Evolutionary conservation across 2,888 invertebrate species (phyloP).

Genomic region (Argyresthia albistria): DNA sequence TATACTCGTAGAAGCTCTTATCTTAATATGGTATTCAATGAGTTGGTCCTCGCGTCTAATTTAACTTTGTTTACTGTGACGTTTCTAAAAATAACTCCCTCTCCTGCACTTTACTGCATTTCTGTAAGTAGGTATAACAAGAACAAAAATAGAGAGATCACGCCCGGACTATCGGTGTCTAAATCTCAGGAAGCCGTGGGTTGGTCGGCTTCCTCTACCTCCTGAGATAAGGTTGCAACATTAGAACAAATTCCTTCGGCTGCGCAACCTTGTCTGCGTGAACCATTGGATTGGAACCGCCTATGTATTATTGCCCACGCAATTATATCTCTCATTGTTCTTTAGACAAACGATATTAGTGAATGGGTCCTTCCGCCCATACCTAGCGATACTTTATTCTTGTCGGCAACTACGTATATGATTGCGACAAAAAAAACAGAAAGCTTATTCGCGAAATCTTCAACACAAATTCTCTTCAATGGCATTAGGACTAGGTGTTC

Average conservation of each 20-base stretch:
- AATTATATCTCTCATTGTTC: constrained; percentile 49
- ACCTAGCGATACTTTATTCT: too few species aligned
- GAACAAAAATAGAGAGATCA: constrained; percentile 7
- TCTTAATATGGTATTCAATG: too few species aligned
- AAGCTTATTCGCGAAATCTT: too few species aligned
- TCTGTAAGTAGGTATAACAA: not conserved
- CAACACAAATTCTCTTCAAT: too few species aligned
- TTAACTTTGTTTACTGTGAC: not conserved
- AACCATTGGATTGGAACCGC: constrained; percentile 11
- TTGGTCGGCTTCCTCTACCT: constrained; percentile 10
- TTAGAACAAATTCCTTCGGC: constrained; percentile 18
- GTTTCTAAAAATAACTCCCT: not conserved
- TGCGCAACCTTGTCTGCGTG: constrained; percentile 28
- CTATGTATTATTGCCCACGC: constrained; percentile 33
- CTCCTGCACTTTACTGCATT: not conserved
- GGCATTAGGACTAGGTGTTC: too few species aligned
- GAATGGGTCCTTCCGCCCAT: constrained; percentile 11
- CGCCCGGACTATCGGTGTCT: not conserved
- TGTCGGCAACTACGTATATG: too few species aligned
- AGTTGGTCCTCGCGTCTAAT: not conserved
- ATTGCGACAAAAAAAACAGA: too few species aligned
- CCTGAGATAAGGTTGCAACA: constrained; percentile 22
- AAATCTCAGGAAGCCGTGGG: constrained; percentile 11
- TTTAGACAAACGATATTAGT: constrained; percentile 16
- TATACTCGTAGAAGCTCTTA: too few species aligned